phyloP scores from a whole-genome alignment of 2,113 vertebrate genomes.

The Sorex araneus region DNA sequence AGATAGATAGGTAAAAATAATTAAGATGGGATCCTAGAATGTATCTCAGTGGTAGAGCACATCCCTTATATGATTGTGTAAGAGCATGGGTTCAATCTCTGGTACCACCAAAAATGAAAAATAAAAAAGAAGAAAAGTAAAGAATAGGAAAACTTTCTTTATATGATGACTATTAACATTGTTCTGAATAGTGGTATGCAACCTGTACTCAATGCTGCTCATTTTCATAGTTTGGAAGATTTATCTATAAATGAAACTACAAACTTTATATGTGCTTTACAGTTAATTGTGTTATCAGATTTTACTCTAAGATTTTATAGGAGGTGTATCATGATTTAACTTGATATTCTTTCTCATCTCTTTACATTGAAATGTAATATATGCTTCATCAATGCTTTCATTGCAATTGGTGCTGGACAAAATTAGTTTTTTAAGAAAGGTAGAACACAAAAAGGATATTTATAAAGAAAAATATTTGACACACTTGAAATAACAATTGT shows the following conservation, averaged over 20 bases:
- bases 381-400: not conserved
- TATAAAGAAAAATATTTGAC: not conserved
- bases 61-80: too few relatives aligned
- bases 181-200: not conserved
- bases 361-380: not conserved
- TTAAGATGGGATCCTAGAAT: too few relatives aligned
- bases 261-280: constrained; percentile 6
- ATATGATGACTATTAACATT: not conserved
- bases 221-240: constrained; percentile 14
- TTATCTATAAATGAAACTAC: constrained; percentile 37
- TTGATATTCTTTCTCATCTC: not conserved
- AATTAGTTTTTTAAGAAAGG: not conserved
- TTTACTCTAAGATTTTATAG: not conserved
- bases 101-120: too few relatives aligned
- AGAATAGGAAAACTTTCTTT: not conserved
- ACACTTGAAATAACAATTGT: not conserved
- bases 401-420: not conserved
- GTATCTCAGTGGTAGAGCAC: too few relatives aligned
- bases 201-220: not conserved
- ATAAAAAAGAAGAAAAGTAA: too few relatives aligned
- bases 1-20: not conserved
- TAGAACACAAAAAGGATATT: not conserved
- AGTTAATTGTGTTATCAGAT: not conserved
- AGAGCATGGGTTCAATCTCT: too few relatives aligned
- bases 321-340: not conserved